phyloP scores from a whole-genome alignment of 2,797 vertebrate species.

The Notoglanidium macrostoma region DNA sequence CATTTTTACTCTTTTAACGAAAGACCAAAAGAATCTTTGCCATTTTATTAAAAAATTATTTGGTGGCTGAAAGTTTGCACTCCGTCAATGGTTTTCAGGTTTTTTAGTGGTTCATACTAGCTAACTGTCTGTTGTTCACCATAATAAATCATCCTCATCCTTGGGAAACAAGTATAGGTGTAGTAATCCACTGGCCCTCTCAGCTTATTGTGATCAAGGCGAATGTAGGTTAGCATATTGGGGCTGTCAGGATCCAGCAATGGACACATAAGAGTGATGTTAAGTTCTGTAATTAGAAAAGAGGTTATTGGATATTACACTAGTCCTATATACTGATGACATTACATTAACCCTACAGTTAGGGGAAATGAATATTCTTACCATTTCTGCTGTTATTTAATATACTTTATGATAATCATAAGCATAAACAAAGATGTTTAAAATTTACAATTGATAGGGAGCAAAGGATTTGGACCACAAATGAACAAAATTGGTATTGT shows the following conservation, averaged over 20 bases:
- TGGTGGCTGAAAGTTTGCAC: background rate
- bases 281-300: conserved; percentile 17
- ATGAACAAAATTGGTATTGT: background rate
- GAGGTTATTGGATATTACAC: background rate
- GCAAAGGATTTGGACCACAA: conserved; percentile 65
- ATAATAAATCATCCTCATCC: conserved; percentile 77
- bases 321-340: no score
- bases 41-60: background rate
- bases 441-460: background rate
- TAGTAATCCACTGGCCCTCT: conserved; percentile 73
- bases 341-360: background rate
- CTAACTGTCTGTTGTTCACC: conserved; percentile 75
- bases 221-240: conserved; percentile 79
- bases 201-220: conserved; percentile 80
- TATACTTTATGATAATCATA: background rate
- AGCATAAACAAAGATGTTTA: background rate
- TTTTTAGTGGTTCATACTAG: conserved; percentile 18
- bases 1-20: background rate
- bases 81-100: no score
- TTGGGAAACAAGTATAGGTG: conserved; percentile 77
- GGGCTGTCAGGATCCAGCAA: conserved; percentile 64
- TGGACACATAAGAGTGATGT: conserved; percentile 71
- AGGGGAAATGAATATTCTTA: background rate
- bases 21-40: background rate
- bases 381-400: background rate